Evolutionary conservation across 2,113 vertebrate species (phyloP).

Genomic region (Trochalopteron elliotii): DNA sequence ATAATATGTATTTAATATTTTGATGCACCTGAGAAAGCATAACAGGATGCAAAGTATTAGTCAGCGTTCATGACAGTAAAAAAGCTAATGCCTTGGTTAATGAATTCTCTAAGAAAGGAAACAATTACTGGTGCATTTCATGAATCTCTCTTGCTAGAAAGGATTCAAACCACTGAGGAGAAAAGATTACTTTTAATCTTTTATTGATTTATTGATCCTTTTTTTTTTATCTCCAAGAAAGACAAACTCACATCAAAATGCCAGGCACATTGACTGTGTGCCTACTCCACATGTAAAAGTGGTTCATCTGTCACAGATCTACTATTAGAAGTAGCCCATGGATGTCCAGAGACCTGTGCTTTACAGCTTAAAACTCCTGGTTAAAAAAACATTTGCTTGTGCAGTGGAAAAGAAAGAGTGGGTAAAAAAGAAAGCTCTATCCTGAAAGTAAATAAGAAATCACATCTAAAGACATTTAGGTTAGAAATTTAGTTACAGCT

Average conservation of each 20-base stretch:
- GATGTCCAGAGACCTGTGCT: neutral
- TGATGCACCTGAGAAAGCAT: neutral
- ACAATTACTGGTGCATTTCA: slow-evolving; percentile 36
- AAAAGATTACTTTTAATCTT: slow-evolving; percentile 40
- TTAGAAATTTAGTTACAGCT: neutral
- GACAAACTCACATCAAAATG: neutral
- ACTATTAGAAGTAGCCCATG: neutral
- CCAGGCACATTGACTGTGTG: neutral
- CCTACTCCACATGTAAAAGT: neutral
- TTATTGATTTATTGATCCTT: slow-evolving; percentile 24
- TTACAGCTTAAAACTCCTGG: neutral
- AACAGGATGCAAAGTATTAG: neutral
- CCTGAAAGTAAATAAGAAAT: neutral
- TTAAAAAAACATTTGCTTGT: neutral
- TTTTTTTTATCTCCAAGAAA: neutral
- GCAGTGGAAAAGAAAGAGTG: neutral
- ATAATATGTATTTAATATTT: neutral
- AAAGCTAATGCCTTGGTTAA: slow-evolving; percentile 5
- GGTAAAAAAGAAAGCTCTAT: neutral
- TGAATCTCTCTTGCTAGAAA: neutral
- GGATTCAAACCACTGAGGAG: neutral
- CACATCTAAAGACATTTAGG: neutral
- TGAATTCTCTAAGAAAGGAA: slow-evolving; percentile 25
- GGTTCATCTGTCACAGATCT: neutral
- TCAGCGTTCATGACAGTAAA: neutral